Conservation (phyloP, 2,888 invertebrate species). For the Strigamia maritima region DNA sequence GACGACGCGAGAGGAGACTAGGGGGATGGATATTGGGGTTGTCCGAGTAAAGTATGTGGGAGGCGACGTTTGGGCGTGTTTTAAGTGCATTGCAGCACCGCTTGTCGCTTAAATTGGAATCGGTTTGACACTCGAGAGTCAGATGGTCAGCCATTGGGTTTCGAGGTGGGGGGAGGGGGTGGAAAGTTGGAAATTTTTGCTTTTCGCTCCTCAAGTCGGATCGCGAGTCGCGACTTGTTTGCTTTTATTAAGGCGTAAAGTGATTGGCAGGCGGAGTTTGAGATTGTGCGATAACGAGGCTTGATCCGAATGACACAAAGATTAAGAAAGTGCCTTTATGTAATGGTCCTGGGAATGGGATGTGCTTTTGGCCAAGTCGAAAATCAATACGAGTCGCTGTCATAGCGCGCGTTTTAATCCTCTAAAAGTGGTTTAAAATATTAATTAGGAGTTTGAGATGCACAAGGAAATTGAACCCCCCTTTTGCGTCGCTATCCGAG, state of each 20-base stretch:
- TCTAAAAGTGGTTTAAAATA: slow-evolving; percentile 41
- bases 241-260: neutral
- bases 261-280: neutral
- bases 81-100: slow-evolving; percentile 22
- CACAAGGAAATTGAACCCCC: slow-evolving; percentile 27
- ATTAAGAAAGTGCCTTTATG: slow-evolving; percentile 35
- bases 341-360: slow-evolving; percentile 34
- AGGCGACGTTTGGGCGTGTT: neutral
- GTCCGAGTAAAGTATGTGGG: neutral
- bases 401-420: slow-evolving; percentile 40
- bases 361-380: slow-evolving; percentile 26
- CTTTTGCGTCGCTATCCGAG: neutral
- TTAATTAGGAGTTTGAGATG: slow-evolving; percentile 38
- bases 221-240: neutral
- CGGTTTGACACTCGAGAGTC: slow-evolving; percentile 21
- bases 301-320: slow-evolving; percentile 23
- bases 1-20: neutral
- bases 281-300: slow-evolving; percentile 37
- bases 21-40: neutral
- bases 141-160: neutral
- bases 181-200: neutral
- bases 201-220: too few species aligned
- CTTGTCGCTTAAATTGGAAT: slow-evolving; percentile 25
- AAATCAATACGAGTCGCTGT: slow-evolving; percentile 39
- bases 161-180: neutral